These are phyloP conservation scores for Micromussa lordhowensis DNA, from an alignment of 92 coral and sea anemone genomes.

Conservation along the genomic window DNA sequence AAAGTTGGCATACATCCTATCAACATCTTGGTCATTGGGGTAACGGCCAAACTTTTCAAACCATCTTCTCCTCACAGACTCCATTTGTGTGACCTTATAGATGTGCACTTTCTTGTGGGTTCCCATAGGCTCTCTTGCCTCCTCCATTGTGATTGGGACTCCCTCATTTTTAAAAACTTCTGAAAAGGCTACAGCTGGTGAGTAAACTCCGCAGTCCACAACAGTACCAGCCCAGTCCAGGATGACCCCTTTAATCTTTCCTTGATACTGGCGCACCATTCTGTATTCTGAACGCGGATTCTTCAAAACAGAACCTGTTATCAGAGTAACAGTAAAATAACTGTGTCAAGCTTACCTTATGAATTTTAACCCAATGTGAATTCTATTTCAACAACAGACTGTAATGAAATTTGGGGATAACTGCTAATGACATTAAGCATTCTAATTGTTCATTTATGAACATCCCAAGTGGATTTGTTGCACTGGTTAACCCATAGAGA, in stretches of 20 bases:
- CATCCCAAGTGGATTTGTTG: too few relatives aligned
- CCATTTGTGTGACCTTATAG: conserved; percentile 80
- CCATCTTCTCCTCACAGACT: conserved; percentile 92
- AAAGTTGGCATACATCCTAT: conserved; percentile 89
- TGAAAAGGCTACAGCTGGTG: conserved; percentile 88
- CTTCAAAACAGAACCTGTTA: conserved; percentile 70
- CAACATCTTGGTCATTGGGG: conserved; percentile 90
- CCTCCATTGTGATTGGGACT: conserved; percentile 95
- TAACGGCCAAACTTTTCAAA: conserved; percentile 85
- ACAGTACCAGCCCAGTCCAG: conserved; percentile 98
- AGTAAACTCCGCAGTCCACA: conserved; percentile 93
- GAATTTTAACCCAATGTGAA: too few relatives aligned
- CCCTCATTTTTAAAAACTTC: conserved; percentile 91
- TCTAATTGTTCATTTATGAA: too few relatives aligned
- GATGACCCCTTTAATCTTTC: conserved; percentile 82
- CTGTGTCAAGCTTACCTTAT: too few relatives aligned
- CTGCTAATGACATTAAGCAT: too few relatives aligned
- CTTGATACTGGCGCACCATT: conserved; percentile 91
- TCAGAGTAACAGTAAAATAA: neutral
- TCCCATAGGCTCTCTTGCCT: conserved; percentile 99
- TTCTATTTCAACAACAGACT: too few relatives aligned
- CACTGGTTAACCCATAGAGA: too few relatives aligned
- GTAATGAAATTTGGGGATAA: too few relatives aligned
- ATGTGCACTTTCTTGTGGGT: conserved; percentile 95
- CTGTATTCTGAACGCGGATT: conserved; percentile 95